Percentiles rank a stretch among this genome's conserved stretches.
These are phyloP conservation scores for Strigamia maritima DNA, from an alignment of 2,888 invertebrate species.

Conservation along the genomic window DNA sequence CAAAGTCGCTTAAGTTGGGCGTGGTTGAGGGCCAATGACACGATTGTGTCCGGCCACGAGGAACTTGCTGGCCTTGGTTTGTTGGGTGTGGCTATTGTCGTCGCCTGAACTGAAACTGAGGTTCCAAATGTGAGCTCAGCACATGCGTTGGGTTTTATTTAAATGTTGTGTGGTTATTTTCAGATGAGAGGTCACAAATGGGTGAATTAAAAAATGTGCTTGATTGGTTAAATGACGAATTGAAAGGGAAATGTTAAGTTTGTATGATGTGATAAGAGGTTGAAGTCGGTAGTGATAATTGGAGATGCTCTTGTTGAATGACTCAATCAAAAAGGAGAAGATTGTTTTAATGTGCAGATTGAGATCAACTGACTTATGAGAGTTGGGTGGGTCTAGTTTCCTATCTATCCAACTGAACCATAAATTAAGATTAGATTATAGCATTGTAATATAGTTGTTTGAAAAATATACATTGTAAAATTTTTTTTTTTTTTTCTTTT, in stretches of 20 bases:
- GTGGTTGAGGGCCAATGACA: conserved; percentile 33
- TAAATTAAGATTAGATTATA: conserved; percentile 32
- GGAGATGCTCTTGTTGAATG: background rate
- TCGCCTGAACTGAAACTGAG: conserved; percentile 4
- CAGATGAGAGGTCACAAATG: background rate
- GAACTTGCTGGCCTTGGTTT: conserved; percentile 26
- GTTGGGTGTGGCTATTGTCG: conserved; percentile 28
- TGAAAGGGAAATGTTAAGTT: background rate
- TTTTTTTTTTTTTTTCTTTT: background rate
- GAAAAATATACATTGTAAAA: background rate
- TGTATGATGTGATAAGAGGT: conserved; percentile 5
- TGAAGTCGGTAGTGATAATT: conserved; percentile 25
- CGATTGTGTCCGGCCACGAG: conserved; percentile 29
- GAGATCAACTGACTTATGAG: conserved; percentile 30
- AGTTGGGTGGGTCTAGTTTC: conserved; percentile 21
- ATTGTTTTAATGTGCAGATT: conserved; percentile 31
- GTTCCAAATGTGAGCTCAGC: background rate
- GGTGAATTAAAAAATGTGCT: background rate
- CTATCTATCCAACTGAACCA: conserved; percentile 22
- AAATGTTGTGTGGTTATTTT: background rate
- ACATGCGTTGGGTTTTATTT: background rate
- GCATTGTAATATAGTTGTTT: conserved; percentile 21
- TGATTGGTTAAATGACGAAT: background rate
- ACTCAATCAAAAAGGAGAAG: conserved; percentile 28
- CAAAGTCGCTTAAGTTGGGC: background rate